Base-by-base conservation (phyloP, 2,797 vertebrate genomes). In the Vultur gryphus region DNA sequence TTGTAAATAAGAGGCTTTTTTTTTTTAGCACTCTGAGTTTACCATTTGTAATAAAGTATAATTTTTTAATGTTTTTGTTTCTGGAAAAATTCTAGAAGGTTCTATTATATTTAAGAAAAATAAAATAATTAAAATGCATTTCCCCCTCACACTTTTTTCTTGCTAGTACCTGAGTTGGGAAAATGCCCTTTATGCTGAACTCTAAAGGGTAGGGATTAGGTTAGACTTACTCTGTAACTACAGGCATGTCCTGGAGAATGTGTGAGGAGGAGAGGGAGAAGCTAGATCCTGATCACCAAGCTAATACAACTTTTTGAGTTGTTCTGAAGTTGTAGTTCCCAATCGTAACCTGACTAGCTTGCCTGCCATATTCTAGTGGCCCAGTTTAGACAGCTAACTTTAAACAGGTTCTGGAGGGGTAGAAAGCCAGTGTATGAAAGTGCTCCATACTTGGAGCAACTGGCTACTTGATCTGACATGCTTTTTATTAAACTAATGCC, bases 1-100 rank as follows among this genome's bases (percentile, higher is more conserved):
- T 98, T 99, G 99, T 99, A 99, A 98, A 99, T 99, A 99, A 99
- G 99, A 99, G 98, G 99, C 93, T 94, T 96, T 95, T 96, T 95
- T 95, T 96, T 98, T 98, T 98, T 98, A 99, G 98, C 99, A 99
- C 99, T 99, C 98, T 99, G 99, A 98, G 99, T 99, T 99, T 99
- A 99, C 99, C 98, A 98, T 99, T 99, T 99, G 99, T 99, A 99
- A 99, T 99, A 99, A 98, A 98, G 97, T 99, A 99, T 99, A 98
- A 99, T 97, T 98, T 99, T 98, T 99, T 99, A 98, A 99, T 99
- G 98, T 99, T 96, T 99, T 98, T 98, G 98, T 99, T 99, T 98
- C 98, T 99, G 98, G 97, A 98, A 98, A 98, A 97, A 97, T 97
- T 98, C 98, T 99, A 99, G 98, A 99, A 97, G 98, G 98, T 97